These are phyloP conservation scores for Malacoraja senta DNA, from an alignment of 2,797 vertebrate genomes.

Conservation along the genomic window DNA sequence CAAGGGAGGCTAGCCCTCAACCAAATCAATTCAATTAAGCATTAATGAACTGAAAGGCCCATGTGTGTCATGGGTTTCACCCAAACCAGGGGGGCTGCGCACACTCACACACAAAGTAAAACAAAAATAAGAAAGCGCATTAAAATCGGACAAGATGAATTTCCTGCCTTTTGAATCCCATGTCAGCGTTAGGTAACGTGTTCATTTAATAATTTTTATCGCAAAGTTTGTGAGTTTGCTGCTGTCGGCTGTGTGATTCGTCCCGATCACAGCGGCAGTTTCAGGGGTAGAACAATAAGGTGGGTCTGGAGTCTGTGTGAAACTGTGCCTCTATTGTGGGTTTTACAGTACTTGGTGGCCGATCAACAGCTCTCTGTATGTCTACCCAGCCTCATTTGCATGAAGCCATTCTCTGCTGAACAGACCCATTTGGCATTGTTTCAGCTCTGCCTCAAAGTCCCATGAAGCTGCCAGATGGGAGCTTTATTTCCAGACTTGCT, in stretches of 20 bases:
- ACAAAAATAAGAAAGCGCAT: background rate
- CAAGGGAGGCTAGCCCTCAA: background rate
- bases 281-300: conserved; percentile 24
- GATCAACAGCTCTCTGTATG: conserved; percentile 7
- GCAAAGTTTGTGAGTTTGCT: background rate
- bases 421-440: conserved; percentile 35
- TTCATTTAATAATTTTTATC: conserved; percentile 23
- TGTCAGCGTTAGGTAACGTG: background rate
- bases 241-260: conserved; percentile 22
- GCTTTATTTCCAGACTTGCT: conserved; percentile 35
- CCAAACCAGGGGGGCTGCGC: background rate
- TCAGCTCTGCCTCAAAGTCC: conserved; percentile 24
- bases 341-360: conserved; percentile 30
- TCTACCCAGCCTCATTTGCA: conserved; percentile 33
- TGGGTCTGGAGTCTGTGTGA: conserved; percentile 25
- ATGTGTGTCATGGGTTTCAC: background rate
- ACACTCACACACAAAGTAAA: background rate
- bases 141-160: background rate
- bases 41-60: conserved; percentile 34
- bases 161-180: background rate
- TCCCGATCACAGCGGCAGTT: conserved; percentile 15
- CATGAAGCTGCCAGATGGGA: conserved; percentile 36
- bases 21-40: conserved; percentile 34
- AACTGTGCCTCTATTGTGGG: conserved; percentile 33
- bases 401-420: conserved; percentile 31